A percentile compares a stretch with the other conserved stretches of the same genome.
phyloP scores from a whole-genome alignment of 2,888 invertebrate genomes.

The Lycocerus yunnanus region DNA sequence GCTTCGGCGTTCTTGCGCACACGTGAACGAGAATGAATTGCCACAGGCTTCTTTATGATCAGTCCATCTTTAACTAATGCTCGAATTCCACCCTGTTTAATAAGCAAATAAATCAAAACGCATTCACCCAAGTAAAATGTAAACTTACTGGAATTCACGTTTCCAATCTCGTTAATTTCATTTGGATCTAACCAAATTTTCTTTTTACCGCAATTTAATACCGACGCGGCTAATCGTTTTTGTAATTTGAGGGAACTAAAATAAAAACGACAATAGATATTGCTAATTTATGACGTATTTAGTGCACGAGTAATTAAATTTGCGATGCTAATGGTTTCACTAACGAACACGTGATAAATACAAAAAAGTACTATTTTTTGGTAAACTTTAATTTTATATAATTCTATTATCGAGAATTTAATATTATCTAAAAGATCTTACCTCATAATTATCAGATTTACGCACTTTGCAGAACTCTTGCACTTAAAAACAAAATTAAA shows the following conservation, averaged over 20 bases:
- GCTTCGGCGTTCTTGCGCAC: slow-evolving; percentile 98
- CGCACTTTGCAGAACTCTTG: not conserved
- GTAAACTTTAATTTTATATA: not conserved
- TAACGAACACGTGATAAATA: not conserved
- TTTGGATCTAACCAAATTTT: slow-evolving; percentile 99
- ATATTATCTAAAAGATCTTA: not conserved
- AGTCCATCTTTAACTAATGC: slow-evolving; percentile 99
- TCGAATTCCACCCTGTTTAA: slow-evolving; percentile 87
- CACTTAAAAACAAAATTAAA: not conserved
- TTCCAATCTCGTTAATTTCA: slow-evolving; percentile 99
- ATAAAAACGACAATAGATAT: not conserved
- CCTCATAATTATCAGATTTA: not conserved
- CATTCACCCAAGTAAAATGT: not conserved
- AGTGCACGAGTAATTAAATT: too few species aligned
- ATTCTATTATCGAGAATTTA: not conserved
- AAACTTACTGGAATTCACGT: slow-evolving; percentile 94
- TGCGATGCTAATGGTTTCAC: not conserved
- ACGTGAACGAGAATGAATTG: slow-evolving; percentile 97
- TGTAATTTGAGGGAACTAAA: slow-evolving; percentile 93
- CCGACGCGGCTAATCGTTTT: slow-evolving; percentile 99
- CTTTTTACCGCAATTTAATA: slow-evolving; percentile 98
- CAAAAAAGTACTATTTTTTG: not conserved
- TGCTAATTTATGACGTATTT: too few species aligned
- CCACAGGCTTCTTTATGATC: slow-evolving; percentile 99
- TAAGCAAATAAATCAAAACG: slow-evolving; percentile 11